A percentile compares a stretch with the other conserved stretches of the same genome.
phyloP scores from a whole-genome alignment of 2,113 vertebrate genomes.

The Hyperopisus bebe region DNA sequence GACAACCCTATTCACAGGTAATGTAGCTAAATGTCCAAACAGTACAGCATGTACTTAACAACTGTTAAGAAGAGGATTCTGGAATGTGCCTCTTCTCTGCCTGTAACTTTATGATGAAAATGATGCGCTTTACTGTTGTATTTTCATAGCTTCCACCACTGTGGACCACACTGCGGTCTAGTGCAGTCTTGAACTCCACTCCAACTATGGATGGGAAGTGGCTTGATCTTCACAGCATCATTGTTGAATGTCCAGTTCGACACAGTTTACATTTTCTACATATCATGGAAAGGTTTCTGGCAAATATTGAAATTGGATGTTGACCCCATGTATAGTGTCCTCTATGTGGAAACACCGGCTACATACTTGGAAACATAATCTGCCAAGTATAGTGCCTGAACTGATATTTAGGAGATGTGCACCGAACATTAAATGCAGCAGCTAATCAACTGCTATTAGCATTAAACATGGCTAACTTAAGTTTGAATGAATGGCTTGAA shows the following conservation, averaged over 20 bases:
- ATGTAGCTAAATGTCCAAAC: background rate
- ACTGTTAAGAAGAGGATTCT: background rate
- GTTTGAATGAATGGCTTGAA: no score
- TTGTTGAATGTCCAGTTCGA: background rate
- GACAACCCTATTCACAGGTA: no score
- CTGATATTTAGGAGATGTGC: no score
- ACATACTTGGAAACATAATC: background rate
- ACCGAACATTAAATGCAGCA: no score
- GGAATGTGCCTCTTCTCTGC: background rate
- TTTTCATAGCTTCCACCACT: background rate
- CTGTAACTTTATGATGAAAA: background rate
- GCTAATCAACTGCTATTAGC: no score
- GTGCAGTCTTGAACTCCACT: background rate
- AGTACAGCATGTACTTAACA: background rate
- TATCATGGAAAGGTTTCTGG: background rate
- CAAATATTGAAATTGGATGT: background rate
- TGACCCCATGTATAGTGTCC: background rate
- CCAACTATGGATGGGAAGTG: background rate
- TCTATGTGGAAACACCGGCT: background rate
- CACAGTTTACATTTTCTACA: background rate
- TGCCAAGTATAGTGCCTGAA: background rate
- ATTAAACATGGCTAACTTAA: no score
- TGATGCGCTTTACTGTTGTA: background rate
- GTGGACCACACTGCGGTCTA: background rate
- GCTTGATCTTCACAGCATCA: background rate